phyloP scores from a whole-genome alignment of 1,140 invertebrate genomes.

The Sminthurinus signatus region DNA sequence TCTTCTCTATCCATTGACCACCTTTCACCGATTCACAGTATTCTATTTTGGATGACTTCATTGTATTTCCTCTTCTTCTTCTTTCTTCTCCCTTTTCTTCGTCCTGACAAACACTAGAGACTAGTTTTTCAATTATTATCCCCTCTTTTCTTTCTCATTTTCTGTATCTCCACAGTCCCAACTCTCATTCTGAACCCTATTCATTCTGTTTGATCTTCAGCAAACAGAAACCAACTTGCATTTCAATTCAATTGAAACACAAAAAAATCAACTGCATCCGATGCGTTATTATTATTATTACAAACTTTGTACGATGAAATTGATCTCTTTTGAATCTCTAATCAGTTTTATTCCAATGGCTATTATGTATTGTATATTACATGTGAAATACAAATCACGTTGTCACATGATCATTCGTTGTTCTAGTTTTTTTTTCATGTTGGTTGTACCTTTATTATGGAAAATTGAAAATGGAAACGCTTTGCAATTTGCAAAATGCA shows the following conservation, averaged over 20 bases:
- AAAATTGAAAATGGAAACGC: too few relatives aligned
- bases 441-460: too few relatives aligned
- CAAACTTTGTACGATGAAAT: too few relatives aligned
- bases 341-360: too few relatives aligned
- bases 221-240: not conserved
- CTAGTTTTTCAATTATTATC: slow-evolving; percentile 14
- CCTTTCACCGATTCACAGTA: slow-evolving; percentile 14
- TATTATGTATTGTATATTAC: too few relatives aligned
- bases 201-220: not conserved
- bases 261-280: too few relatives aligned
- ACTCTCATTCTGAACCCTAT: not conserved
- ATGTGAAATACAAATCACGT: too few relatives aligned
- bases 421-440: too few relatives aligned
- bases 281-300: too few relatives aligned
- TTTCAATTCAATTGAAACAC: not conserved
- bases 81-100: not conserved
- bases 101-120: not conserved
- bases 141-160: not conserved
- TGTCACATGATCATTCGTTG: too few relatives aligned
- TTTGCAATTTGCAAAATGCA: too few relatives aligned
- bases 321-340: too few relatives aligned
- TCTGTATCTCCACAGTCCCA: not conserved
- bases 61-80: slow-evolving; percentile 1
- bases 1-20: slow-evolving; percentile 15
- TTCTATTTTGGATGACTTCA: slow-evolving; percentile 9